Evolutionary conservation across 2,113 vertebrate species (phyloP), one percentile per base, ranked within the genome.

Genomic region (Anguilla rostrata): DNA sequence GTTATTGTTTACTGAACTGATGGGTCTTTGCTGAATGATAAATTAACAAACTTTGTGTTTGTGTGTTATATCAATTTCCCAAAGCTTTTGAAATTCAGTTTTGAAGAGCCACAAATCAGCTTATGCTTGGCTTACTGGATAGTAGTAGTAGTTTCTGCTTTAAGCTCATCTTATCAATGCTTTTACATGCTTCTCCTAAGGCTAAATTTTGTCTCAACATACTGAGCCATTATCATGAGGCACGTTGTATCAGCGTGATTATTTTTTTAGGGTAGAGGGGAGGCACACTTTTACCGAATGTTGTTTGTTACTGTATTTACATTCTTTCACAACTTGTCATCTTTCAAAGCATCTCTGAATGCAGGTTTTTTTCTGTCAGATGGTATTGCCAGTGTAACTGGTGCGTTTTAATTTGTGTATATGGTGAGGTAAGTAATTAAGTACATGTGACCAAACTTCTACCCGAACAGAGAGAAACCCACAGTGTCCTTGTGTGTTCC

Each of bases 401-500:
- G 63, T 26, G 63, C 4, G 63, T 71, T n/a, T 71, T 20, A 20
- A 20, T 71, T n/a, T 71, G 26, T 7, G 14, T 15, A 16, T 46
- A 46, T 46, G 43, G 56, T n/a, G 26, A 26, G 63, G 63, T 22
- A 71, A n/a, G 63, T 71, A 71, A 26, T 22, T 71, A 20, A 71
- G 63, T 8, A 71, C 63, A 66, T 26, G 20, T n/a, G 26, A 20
- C 18, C 15, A 3, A 14, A 14, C 18, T 57, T 57, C 6, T 20
- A 16, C 2, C 63, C 8, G 63, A 71, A 71, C 63, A 71, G 46
- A 80, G 41, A n/a, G 63, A 26, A 71, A 71, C 63, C 20, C 63
- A 63, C 60, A 71, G 81, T 87, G 81, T 84, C 39, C 41, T 16
- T 57, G 84, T 56, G 82, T 83, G 41, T 63, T 84, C 83, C 57